Evolutionary conservation across 1,140 invertebrate species (phyloP), one percentile per base, ranked within the genome.

Genomic region (Plutomurus gul): DNA sequence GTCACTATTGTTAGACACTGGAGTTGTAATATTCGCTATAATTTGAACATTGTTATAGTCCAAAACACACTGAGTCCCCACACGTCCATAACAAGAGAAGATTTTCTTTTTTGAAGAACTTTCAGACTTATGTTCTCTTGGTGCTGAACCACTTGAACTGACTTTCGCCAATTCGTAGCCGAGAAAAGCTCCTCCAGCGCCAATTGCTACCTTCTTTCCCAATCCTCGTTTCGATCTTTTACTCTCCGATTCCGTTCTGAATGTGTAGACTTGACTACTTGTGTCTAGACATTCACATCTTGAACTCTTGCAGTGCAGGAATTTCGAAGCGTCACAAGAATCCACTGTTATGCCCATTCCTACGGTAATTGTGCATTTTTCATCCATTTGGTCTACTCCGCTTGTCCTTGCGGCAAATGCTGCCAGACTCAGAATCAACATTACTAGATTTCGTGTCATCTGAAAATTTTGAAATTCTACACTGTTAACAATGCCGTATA

Each of bases 251-350:
- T 72, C 70, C 4, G 5, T 1, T 27, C 25, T 39, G 20, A 27
- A 37, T n/a, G 40, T 60, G 65, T 76, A 82, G 27, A 82, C 33
- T 49, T 82, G 81, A 65, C 73, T 82, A 27, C 7, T 46, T 10
- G 36, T n/a, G 22, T 82, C 81, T 16, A 16, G 6, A 40, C 81
- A 82, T 1, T n/a, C 43, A 47, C 81, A 82, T 10, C 77, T 8
- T 20, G 39, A 72, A 40, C 33, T 43, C 37, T 37, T 40, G 30
- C 81, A 82, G 11, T 37, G 16, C 7, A 82, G 46, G 18, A 73
- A 56, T 43, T 79, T 82, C 20, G 47, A 30, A 7, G 37, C 47
- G 18, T 79, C 77, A 74, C 81, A 82, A 18, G 77, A 47, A 37
- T 82, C 81, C 0, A 70, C 49, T 0, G 56, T 27, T 3, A 82